A percentile compares a stretch with the other conserved stretches of the same genome.
These are phyloP conservation scores for Stenichneumon culpator DNA, from an alignment of 2,888 invertebrate genomes.

Conservation along the genomic window DNA sequence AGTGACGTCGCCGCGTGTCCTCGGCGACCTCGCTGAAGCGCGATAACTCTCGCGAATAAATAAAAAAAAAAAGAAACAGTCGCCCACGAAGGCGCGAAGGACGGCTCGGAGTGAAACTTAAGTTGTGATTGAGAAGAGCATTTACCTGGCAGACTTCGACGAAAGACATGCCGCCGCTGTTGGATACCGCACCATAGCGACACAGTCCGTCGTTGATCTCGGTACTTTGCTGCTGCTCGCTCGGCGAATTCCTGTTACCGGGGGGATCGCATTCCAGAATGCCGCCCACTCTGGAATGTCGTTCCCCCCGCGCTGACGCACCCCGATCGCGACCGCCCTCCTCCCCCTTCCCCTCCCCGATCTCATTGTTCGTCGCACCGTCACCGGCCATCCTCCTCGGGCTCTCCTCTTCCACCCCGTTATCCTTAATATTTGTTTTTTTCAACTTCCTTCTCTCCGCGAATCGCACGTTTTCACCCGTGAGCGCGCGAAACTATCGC, in stretches of 20 bases:
- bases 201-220: conserved; percentile 79
- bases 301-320: conserved; percentile 79
- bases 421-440: conserved; percentile 27
- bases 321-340: conserved; percentile 69
- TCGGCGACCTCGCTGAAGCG: conserved; percentile 3
- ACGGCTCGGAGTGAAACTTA: not conserved
- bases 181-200: conserved; percentile 81
- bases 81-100: too few species aligned
- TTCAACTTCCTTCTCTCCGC: not conserved
- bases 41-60: not conserved
- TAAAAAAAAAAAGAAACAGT: too few species aligned
- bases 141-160: conserved; percentile 83
- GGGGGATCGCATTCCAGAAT: conserved; percentile 84
- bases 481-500: conserved; percentile 6
- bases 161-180: conserved; percentile 82
- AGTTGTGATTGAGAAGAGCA: not conserved
- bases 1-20: conserved; percentile 11
- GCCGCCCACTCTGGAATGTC: conserved; percentile 85
- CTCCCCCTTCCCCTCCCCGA: conserved; percentile 71
- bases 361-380: conserved; percentile 81
- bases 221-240: conserved; percentile 71
- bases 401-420: not conserved
- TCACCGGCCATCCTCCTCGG: conserved; percentile 80
- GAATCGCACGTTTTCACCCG: not conserved
- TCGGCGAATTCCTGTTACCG: conserved; percentile 82